Evolutionary conservation across 2,113 vertebrate genomes (phyloP), one percentile per base, ranked within the genome.

Genomic region (Manacus vitellinus): DNA sequence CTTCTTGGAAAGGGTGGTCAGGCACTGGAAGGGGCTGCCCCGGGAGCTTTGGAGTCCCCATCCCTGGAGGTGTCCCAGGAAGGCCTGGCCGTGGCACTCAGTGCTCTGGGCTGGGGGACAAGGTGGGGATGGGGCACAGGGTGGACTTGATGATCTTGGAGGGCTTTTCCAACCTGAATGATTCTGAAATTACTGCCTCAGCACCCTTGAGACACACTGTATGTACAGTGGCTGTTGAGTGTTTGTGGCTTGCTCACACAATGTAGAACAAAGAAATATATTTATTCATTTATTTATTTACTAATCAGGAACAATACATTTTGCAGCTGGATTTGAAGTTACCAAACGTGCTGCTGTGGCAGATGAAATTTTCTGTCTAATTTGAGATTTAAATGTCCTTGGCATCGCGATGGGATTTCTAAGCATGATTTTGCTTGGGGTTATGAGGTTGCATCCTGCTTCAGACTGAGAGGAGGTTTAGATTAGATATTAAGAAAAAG

Each of bases 51-150:
- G 43, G 31, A 15, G 21, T 58, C 0, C 25, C 43, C 16, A 7
- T 10, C 25, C 30, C 43, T 33, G 58, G 31, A 44, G 44, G 33
- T 46, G 52, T 17, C 70, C 33, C 1, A 39, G 86, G 27, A 52
- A n/a, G 6, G 10, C 2, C 44, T 59, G 61, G 33, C 18, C 0
- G 6, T 74, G 68, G 33, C 59, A 51, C 52, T 66, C 35, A 5
- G 14, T 3, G 51, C 43, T 58, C 67, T 12, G 43, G 58, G 58
- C 35, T 31, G 49, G 67, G 58, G 31, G 56, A 80, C 58, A 65
- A 49, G 24, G n/a, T 31, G 30, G n/a, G 37, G 0, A 25, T 11
- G 0, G 0, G 44, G 30, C 25, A 65, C 25, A 58, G 43, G 25
- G 8, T 1, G 23, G 37, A 24, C 8, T 37, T 10, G 15, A 27